Conservation (phyloP, 2,888 invertebrate genomes). For the Calameuta pallipes region DNA sequence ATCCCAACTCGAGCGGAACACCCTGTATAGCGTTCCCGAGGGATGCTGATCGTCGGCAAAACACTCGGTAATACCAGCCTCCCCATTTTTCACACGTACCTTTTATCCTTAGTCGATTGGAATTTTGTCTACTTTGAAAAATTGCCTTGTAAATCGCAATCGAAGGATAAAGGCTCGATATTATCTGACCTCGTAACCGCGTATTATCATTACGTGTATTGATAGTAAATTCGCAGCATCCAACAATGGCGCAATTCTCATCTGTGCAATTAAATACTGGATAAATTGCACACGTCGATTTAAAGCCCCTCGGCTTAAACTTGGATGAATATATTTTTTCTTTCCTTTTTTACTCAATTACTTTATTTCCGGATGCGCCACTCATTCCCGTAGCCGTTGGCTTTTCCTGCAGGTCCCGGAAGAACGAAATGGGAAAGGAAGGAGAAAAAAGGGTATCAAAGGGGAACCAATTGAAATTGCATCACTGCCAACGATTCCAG, state of each 20-base stretch:
- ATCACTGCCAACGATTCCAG: neutral
- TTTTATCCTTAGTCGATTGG: neutral
- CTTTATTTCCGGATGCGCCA: neutral
- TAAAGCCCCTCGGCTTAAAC: neutral
- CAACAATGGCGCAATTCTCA: neutral
- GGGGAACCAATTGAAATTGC: neutral
- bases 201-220: neutral
- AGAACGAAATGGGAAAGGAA: neutral
- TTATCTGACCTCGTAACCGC: neutral
- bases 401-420: neutral
- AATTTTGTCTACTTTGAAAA: neutral
- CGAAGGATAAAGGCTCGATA: neutral
- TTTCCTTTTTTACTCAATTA: neutral
- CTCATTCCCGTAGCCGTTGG: too few relatives aligned
- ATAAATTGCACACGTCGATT: neutral
- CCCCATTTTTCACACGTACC: neutral
- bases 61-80: neutral
- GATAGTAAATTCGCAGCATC: neutral
- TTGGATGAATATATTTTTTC: neutral
- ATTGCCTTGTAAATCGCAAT: neutral
- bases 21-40: neutral
- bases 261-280: neutral
- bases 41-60: neutral
- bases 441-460: neutral
- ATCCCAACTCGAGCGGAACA: neutral